Conservation (phyloP, 2,797 vertebrate genomes). For the Rousettus madagascariensis region DNA sequence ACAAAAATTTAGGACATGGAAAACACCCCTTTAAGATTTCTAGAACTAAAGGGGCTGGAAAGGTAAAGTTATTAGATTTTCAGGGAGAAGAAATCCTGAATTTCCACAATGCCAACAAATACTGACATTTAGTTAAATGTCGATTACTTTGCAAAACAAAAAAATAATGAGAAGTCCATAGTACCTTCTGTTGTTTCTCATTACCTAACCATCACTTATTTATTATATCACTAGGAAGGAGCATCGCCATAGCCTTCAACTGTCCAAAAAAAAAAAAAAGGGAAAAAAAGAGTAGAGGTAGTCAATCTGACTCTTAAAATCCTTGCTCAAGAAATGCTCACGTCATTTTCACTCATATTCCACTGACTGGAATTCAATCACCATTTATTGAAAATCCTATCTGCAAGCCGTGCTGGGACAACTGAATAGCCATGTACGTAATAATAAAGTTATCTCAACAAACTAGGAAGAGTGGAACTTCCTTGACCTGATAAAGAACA, state of each 20-base stretch:
- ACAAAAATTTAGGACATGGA: not conserved
- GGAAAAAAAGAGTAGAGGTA: not conserved
- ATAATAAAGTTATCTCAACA: not conserved
- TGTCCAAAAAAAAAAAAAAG: not conserved
- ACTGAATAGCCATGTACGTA: not conserved
- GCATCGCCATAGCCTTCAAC: not conserved
- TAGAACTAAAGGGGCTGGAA: not conserved
- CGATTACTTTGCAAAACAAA: conserved; percentile 19
- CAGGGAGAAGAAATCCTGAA: conserved; percentile 26
- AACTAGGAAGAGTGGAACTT: not conserved
- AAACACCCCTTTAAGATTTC: conserved; percentile 5
- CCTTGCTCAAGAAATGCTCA: not conserved
- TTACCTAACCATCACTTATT: conserved; percentile 24
- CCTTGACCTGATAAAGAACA: not conserved
- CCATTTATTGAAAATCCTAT: not conserved
- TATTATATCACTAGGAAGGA: not conserved
- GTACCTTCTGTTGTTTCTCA: not conserved
- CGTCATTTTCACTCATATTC: not conserved
- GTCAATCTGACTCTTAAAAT: conserved; percentile 11
- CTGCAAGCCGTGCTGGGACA: not conserved
- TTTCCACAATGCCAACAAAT: conserved; percentile 37
- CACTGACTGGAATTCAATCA: not conserved
- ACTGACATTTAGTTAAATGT: conserved; percentile 21
- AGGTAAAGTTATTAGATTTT: not conserved
- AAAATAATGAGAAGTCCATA: not conserved